Conservation (phyloP, 2,888 invertebrate genomes). For the Trichogramma dendrolimi region DNA sequence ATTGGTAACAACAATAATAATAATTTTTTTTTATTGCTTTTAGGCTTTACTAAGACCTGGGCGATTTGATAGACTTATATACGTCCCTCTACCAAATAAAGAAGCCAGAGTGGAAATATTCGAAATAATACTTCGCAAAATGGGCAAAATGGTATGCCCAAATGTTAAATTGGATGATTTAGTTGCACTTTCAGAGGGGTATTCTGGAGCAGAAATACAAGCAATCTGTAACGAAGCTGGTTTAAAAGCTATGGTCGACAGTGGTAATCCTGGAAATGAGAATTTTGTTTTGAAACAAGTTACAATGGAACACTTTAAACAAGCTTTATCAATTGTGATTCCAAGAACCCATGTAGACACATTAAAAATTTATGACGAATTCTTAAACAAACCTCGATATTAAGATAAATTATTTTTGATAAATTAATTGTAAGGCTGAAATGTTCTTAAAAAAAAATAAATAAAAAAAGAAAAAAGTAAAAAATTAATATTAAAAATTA, state of each 20-base stretch:
- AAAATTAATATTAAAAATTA: no score
- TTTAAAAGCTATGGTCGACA: slow-evolving; percentile 74
- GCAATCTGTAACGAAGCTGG: slow-evolving; percentile 92
- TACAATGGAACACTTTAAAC: slow-evolving; percentile 66
- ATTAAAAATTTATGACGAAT: slow-evolving; percentile 71
- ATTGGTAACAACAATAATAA: slow-evolving; percentile 1
- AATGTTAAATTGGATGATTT: slow-evolving; percentile 67
- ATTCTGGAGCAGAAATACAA: slow-evolving; percentile 90
- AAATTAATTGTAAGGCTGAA: no score
- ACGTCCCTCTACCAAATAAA: slow-evolving; percentile 85
- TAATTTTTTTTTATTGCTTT: not conserved
- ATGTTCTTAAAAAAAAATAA: no score
- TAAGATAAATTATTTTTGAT: not conserved
- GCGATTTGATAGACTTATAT: slow-evolving; percentile 83
- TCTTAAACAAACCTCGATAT: slow-evolving; percentile 45
- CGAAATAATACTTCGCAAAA: slow-evolving; percentile 68
- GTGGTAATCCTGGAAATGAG: slow-evolving; percentile 57
- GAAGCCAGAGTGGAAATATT: slow-evolving; percentile 80
- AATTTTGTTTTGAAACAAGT: slow-evolving; percentile 49
- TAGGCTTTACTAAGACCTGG: slow-evolving; percentile 86
- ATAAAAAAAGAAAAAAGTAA: no score
- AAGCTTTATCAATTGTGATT: slow-evolving; percentile 66
- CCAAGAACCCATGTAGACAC: slow-evolving; percentile 73
- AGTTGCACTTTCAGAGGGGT: slow-evolving; percentile 69
- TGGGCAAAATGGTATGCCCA: slow-evolving; percentile 55